Evolutionary conservation across 2,113 vertebrate genomes (phyloP).

Genomic region (Mirounga angustirostris): DNA sequence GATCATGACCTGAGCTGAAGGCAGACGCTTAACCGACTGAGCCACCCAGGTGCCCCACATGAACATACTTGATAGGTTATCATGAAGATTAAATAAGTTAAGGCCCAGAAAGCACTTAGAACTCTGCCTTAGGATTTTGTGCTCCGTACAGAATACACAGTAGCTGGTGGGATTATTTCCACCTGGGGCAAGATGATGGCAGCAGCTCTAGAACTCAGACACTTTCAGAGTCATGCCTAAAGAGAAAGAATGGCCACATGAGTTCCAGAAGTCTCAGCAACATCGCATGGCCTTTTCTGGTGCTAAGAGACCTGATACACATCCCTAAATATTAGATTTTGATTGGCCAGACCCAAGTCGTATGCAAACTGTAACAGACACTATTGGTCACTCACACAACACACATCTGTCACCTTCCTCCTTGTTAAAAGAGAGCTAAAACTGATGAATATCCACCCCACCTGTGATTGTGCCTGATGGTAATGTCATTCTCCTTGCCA

Average conservation of each 20-base stretch:
- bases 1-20: too few relatives aligned
- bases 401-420: background rate
- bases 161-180: background rate
- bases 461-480: background rate
- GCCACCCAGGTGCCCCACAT: too few relatives aligned
- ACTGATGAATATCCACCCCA: background rate
- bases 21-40: too few relatives aligned
- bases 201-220: background rate
- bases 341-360: background rate
- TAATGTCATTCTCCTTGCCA: background rate
- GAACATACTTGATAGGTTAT: background rate
- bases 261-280: background rate
- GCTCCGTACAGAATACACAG: background rate
- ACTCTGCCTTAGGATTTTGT: background rate
- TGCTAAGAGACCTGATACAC: background rate
- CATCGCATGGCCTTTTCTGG: background rate
- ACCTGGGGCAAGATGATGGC: background rate
- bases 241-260: background rate
- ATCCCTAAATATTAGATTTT: background rate
- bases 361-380: background rate
- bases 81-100: background rate
- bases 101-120: background rate
- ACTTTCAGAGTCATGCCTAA: background rate
- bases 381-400: background rate
- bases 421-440: background rate